Evolutionary conservation across 2,113 vertebrate genomes (phyloP).

Genomic region (Oreamnos americanus): DNA sequence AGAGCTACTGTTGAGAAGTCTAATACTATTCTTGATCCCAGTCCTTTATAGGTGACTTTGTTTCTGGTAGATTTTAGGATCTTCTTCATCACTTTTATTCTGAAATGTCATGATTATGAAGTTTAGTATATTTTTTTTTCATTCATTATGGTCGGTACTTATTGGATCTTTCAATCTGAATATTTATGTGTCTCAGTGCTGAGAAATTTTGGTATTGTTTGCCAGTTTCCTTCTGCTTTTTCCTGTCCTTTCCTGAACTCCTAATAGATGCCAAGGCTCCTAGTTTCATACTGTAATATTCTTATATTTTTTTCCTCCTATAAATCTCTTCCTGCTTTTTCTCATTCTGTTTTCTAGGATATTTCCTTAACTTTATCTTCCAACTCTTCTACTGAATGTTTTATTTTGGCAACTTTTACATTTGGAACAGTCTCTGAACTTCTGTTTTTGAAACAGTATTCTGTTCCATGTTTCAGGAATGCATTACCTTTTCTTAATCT

Average conservation of each 20-base stretch:
- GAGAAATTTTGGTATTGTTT: not conserved
- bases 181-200: not conserved
- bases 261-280: not conserved
- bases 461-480: not conserved
- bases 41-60: not conserved
- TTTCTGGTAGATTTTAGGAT: not conserved
- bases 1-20: not conserved
- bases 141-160: not conserved
- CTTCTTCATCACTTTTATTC: not conserved
- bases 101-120: not conserved
- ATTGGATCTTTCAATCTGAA: not conserved
- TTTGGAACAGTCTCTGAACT: not conserved
- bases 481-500: not conserved
- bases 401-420: not conserved
- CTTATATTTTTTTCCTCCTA: not conserved
- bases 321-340: not conserved
- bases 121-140: not conserved
- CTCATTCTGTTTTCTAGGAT: not conserved
- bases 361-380: slow-evolving; percentile 6
- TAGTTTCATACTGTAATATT: not conserved
- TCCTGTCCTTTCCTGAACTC: not conserved
- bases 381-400: not conserved
- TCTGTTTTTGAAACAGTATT: slow-evolving; percentile 1
- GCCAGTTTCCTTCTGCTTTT: not conserved
- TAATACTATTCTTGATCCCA: not conserved